Evolutionary conservation across 2,113 vertebrate species (phyloP), one percentile per base, ranked within the genome.

Genomic region (Emydura subglobosa): DNA sequence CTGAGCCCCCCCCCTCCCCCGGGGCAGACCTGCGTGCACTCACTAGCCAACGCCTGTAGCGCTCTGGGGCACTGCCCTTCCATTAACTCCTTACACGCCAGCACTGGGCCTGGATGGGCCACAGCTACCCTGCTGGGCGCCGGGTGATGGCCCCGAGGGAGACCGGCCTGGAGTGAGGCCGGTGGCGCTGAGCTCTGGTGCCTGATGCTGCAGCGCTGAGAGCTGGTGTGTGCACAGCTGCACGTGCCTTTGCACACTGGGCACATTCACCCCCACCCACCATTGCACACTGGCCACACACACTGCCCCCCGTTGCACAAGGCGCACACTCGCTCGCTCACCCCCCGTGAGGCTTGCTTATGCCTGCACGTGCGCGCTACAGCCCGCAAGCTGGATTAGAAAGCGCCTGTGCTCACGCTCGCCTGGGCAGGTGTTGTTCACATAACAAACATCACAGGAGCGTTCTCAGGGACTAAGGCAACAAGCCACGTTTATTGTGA

Each of bases 1-100:
- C 42, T 24, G 74, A 22, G 19, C 44, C 59, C 6, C 59, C 97
- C 6, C 59, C 97, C 94, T 87, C 94, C 91, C 83, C 89, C 96
- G 97, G 22, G 24, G 97, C 97, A 39, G 68, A 17, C n/a, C 68
- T 24, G 10, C 5, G 5, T 1, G 34, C 27, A 19, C 13, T n/a
- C 61, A 68, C 61, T 7, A n/a, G 31, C 31, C 61, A 68, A 6
- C 16, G 7, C 61, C 59, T n/a, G 14, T 68, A 14, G 61, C 61
- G 16, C 61, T 61, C 61, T 34, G 61, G 14, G 31, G 31, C 34
- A n/a, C 61, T 17, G 61, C 17, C 61, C 7, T 13, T 34, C 13
- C 59, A 14, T 61, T 16, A 61, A 61, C 29, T 2, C 59, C 6
- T 29, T 5, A 11, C 29, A 16, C 6, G 5, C 14, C 34, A 3